Evolutionary conservation across 2,797 vertebrate species (phyloP), one percentile per base, ranked within the genome.

Genomic region (Notolabrus celidotus): DNA sequence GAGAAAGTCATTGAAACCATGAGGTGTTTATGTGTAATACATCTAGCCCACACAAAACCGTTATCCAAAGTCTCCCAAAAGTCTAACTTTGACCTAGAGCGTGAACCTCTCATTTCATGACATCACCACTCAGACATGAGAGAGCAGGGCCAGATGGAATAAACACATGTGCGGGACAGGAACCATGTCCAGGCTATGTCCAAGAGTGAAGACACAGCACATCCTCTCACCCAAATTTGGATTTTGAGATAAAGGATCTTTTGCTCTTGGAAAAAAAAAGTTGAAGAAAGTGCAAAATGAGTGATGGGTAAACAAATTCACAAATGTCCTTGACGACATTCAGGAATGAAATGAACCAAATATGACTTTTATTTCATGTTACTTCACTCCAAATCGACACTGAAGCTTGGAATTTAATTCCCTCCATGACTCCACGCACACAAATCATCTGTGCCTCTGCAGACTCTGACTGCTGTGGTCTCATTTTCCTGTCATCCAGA

Each of bases 61-160:
- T 51, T 33, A 22, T 10, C 45, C 6, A 15, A n/a, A 46, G 42
- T 50, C n/a, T 77, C 38, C 41, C 19, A 25, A 17, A 63, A 42
- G 22, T 38, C 51, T 46, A 51, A 69, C 71, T 75, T 62, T 71
- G 39, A 74, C 76, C 55, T 8, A 20, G 59, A 25, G 45, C 1
- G 11, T 47, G 67, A 79, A 53, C 63, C 53, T 85, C 77, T 77
- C 2, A 19, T 77, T 79, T 87, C 22, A 84, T 88, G 84, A 91
- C 85, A 85, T 92, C 89, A 91, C 54, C 70, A 16, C 74, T 88
- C 19, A 89, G 67, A 86, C 65, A 90, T 39, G 89, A 82, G 71
- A 68, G 70, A 63, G 70, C 74, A 55, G 66, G 70, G 68, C 80
- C 75, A 73, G 42, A 83, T 80, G 76, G 85, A 67, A 74, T 47